These are phyloP conservation scores for Pogonomyrmex barbatus DNA, from an alignment of 1,140 invertebrate species.

Conservation along the genomic window DNA sequence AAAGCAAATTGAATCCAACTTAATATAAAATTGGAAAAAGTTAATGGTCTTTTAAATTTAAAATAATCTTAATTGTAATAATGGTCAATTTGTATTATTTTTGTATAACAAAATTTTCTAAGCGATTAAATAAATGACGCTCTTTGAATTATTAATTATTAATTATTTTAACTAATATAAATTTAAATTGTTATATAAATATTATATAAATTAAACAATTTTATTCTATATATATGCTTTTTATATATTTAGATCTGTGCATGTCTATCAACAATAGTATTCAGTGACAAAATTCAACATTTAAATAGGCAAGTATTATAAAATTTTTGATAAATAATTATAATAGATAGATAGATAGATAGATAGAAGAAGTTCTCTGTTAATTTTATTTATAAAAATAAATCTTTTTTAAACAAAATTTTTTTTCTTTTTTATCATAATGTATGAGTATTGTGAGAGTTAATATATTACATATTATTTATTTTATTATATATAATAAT, in stretches of 20 bases:
- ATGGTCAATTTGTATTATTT: background rate
- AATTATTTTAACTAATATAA: background rate
- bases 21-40: no score
- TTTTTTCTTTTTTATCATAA: background rate
- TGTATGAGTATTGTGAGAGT: background rate
- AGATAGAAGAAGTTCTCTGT: background rate
- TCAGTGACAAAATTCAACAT: constrained; percentile 22
- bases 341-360: background rate
- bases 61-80: background rate
- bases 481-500: no score
- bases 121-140: background rate
- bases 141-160: background rate
- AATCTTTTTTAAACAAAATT: background rate
- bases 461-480: no score
- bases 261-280: constrained; percentile 51
- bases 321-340: background rate
- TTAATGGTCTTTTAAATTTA: background rate
- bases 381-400: background rate
- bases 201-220: background rate
- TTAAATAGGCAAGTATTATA: constrained; percentile 42
- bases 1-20: no score
- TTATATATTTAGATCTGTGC: constrained; percentile 48
- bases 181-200: background rate
- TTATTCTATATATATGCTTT: constrained; percentile 1
- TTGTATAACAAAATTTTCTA: background rate